Conservation (phyloP, 2,888 invertebrate genomes). For the Stenichneumon culpator region DNA sequence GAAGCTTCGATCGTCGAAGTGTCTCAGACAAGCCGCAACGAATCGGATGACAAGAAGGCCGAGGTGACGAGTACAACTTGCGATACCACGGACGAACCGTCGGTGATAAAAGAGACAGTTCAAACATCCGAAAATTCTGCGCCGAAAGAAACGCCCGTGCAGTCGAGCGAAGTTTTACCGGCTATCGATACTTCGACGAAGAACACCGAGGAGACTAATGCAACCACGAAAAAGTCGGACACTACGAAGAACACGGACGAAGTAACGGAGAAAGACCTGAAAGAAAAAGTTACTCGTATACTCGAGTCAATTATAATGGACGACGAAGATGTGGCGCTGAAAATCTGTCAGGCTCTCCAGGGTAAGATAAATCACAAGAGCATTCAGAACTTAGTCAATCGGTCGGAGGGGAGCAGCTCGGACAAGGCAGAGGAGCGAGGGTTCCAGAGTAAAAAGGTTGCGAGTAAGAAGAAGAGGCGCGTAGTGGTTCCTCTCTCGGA, state of each 20-base stretch:
- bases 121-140: conserved; percentile 75
- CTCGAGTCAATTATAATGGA: conserved; percentile 55
- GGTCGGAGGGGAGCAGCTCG: conserved; percentile 85
- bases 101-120: conserved; percentile 55
- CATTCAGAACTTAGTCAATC: conserved; percentile 87
- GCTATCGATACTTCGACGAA: background rate
- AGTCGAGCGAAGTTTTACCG: conserved; percentile 73
- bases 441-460: conserved; percentile 74
- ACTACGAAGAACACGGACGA: conserved; percentile 35
- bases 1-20: background rate
- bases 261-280: conserved; percentile 36
- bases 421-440: conserved; percentile 32
- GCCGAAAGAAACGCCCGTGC: conserved; percentile 80
- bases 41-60: conserved; percentile 68
- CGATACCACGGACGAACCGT: conserved; percentile 75
- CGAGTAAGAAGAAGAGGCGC: conserved; percentile 73
- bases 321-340: conserved; percentile 86
- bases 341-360: conserved; percentile 80
- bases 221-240: conserved; percentile 53
- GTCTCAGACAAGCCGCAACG: conserved; percentile 40
- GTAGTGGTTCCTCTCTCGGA: conserved; percentile 78
- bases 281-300: conserved; percentile 75
- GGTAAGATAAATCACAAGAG: conserved; percentile 86
- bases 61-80: conserved; percentile 78
- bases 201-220: conserved; percentile 9